Percentiles rank a stretch among this genome's conserved stretches.
Evolutionary conservation across 1,140 invertebrate genomes (phyloP).

Genomic region (Macrostomum lignano): DNA sequence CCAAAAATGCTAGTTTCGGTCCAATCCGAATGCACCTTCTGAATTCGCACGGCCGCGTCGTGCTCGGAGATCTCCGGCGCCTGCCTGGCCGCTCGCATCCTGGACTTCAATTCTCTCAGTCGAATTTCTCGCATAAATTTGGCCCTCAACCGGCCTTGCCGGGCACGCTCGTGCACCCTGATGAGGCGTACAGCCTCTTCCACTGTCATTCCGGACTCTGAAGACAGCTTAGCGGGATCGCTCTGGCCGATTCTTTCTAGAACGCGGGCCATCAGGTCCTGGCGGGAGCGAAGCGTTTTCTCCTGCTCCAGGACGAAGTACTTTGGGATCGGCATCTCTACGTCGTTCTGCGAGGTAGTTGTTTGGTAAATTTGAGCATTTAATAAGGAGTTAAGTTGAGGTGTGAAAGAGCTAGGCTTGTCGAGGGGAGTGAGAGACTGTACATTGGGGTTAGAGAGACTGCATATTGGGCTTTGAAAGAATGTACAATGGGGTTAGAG

Average conservation of each 20-base stretch:
- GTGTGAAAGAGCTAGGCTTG: too few species aligned
- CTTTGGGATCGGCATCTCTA: constrained; percentile 30
- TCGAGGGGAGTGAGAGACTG: too few species aligned
- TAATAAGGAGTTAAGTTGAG: too few species aligned
- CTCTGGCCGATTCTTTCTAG: constrained; percentile 20
- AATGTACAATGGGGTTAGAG: too few species aligned
- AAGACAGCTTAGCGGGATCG: too few species aligned
- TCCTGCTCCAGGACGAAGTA: constrained; percentile 26
- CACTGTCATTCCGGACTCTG: constrained; percentile 41
- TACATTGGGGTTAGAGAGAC: too few species aligned
- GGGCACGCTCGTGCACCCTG: constrained; percentile 58
- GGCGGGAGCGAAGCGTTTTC: constrained; percentile 20
- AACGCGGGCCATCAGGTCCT: constrained; percentile 24
- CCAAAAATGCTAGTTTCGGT: too few species aligned
- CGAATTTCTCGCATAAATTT: constrained; percentile 67
- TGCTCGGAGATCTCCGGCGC: constrained; percentile 19
- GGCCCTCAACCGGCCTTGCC: constrained; percentile 44
- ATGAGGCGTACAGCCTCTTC: constrained; percentile 53
- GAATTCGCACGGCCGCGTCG: constrained; percentile 22
- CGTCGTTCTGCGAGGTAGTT: too few species aligned
- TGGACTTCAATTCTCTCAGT: constrained; percentile 23
- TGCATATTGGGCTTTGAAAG: too few species aligned
- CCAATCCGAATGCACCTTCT: too few species aligned
- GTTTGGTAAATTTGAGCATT: too few species aligned
- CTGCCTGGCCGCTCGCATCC: constrained; percentile 13